Conservation (phyloP, 1,140 invertebrate genomes). For the Lepidotrigona ventralis region DNA sequence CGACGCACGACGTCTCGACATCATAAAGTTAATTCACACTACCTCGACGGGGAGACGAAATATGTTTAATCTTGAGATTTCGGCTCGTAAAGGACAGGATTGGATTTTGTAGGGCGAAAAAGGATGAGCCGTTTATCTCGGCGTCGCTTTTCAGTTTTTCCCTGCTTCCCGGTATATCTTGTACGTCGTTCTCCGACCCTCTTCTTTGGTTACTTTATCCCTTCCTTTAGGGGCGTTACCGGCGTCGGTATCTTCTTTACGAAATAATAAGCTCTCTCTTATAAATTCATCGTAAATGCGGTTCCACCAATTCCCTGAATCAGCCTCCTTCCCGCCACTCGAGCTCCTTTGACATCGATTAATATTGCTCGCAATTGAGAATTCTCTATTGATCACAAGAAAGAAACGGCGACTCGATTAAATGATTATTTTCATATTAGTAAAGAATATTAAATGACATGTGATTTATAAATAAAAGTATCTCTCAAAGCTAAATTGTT, state of each 20-base stretch:
- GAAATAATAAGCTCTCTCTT: constrained; percentile 79
- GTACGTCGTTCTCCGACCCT: constrained; percentile 41
- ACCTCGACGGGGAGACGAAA: constrained; percentile 41
- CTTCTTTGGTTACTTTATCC: constrained; percentile 69
- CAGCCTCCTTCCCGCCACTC: neutral
- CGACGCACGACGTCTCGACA: neutral
- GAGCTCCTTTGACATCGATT: neutral
- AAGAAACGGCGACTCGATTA: neutral
- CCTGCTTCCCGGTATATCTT: constrained; percentile 52
- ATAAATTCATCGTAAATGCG: constrained; percentile 73
- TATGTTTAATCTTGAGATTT: constrained; percentile 75
- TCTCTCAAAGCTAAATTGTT: neutral
- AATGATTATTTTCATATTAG: neutral
- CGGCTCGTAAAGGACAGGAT: constrained; percentile 68
- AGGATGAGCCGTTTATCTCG: constrained; percentile 80
- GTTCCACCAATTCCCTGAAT: neutral
- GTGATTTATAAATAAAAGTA: neutral
- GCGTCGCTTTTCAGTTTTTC: constrained; percentile 79
- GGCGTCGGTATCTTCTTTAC: constrained; percentile 61
- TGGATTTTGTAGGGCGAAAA: constrained; percentile 71
- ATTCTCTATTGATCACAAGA: neutral
- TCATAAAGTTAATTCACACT: neutral
- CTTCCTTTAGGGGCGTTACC: constrained; percentile 68
- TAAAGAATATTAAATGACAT: neutral
- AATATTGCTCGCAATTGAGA: neutral